Evolutionary conservation across 2,797 vertebrate species (phyloP), one percentile per base, ranked within the genome.

Genomic region (Centroberyx gerrardi): DNA sequence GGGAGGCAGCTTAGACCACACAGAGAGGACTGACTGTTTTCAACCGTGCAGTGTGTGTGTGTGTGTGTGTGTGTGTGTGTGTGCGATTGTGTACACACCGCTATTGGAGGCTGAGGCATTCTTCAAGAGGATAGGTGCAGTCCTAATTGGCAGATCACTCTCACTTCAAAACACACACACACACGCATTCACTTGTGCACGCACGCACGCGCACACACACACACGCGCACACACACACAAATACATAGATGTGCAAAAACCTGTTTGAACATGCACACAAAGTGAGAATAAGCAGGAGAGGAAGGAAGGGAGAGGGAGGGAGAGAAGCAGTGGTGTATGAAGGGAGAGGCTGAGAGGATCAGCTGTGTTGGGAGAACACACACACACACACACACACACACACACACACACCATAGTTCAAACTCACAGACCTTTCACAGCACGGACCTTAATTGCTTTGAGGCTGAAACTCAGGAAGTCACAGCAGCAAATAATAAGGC

Each of bases 131-230:
- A 51, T n/a, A 36, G 46, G 28, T 52, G 42, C 38, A 12, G 3
- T 82, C 65, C 76, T 88, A 90, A 87, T 85, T 92, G 88, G 78
- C 70, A 79, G 68, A 85, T 86, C 71, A 62, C 73, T 81, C 75
- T 53, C 6, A 68, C 52, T 65, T 71, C 69, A 58, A 59, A 70
- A 46, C 18, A 36, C 28, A 51, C 44, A 60, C 13, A 27, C 42
- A 36, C 44, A 10, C 44, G 27, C 55, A 60, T n/a, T 12, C 55
- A 69, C 28, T 15, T 18, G 28, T 8, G 4, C 36, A 27, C 51
- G 55, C 63, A 52, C 31, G 49, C 14, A 49, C 58, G 29, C 5
- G 3, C 61, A 67, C 29, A 38, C 29, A 33, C 55, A 48, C 65
- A 63, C 48, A 72, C 63, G 78, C 36, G 42, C 42, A 31, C 61